phyloP scores from a whole-genome alignment of 2,888 invertebrate species.

The Ennomos fuscantarius region DNA sequence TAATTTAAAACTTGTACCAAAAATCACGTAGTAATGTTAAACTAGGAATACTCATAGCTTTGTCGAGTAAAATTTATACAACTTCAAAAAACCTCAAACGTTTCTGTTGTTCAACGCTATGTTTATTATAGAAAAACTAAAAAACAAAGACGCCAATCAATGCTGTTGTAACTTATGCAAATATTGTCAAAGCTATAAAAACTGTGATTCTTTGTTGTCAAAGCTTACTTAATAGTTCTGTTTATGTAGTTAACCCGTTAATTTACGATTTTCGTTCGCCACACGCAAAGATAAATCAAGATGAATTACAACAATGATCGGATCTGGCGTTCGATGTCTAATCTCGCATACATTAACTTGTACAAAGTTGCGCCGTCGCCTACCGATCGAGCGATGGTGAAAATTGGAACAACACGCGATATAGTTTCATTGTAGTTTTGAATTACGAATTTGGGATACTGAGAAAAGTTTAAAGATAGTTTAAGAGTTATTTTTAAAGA shows the following conservation, averaged over 20 bases:
- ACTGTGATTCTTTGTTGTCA: constrained; percentile 40
- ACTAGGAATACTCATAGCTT: no score
- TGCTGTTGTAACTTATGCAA: constrained; percentile 40
- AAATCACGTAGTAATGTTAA: no score
- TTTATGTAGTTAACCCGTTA: constrained; percentile 62
- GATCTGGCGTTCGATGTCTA: constrained; percentile 67
- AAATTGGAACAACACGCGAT: constrained; percentile 28
- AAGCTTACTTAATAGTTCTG: constrained; percentile 48
- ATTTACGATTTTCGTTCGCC: constrained; percentile 68
- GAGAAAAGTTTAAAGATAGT: neutral
- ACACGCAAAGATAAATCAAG: constrained; percentile 77
- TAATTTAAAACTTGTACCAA: no score
- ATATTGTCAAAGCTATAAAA: constrained; percentile 41
- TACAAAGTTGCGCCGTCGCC: constrained; percentile 55
- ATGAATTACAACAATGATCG: constrained; percentile 77
- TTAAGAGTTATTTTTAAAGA: neutral
- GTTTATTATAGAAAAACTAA: constrained; percentile 15
- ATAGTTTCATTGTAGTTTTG: constrained; percentile 13
- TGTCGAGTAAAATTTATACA: no score
- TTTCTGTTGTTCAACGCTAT: constrained; percentile 10
- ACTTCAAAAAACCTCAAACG: no score
- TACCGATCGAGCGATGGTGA: constrained; percentile 12
- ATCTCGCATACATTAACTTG: constrained; percentile 65
- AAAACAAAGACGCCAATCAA: constrained; percentile 37
- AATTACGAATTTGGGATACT: constrained; percentile 8